Evolutionary conservation across 2,888 invertebrate species (phyloP).

Genomic region (Acanthosepion pharaonis): DNA sequence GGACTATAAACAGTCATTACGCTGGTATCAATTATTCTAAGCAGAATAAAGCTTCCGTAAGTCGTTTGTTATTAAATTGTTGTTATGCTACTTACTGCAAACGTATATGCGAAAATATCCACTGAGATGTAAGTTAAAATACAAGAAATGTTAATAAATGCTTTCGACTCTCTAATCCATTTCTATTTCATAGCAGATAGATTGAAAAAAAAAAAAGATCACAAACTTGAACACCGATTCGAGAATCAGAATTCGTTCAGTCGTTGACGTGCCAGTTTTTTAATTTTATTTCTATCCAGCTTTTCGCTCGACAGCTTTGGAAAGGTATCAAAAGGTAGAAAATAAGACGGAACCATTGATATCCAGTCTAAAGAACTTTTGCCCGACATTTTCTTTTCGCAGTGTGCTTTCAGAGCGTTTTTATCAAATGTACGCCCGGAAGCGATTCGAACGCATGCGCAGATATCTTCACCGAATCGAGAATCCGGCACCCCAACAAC

Average conservation of each 20-base stretch:
- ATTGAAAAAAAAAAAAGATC: no score
- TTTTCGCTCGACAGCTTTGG: background rate
- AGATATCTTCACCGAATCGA: background rate
- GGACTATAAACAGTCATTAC: no score
- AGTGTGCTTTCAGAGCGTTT: background rate
- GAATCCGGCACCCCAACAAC: constrained; percentile 17
- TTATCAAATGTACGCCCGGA: background rate
- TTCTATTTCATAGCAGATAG: no score
- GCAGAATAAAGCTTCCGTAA: no score
- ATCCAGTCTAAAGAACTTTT: background rate
- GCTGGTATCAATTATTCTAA: no score
- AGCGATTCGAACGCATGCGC: background rate
- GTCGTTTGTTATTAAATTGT: no score
- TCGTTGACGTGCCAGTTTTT: background rate
- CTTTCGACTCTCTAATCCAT: no score
- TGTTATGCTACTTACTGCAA: no score
- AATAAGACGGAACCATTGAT: background rate
- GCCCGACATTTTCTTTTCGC: background rate
- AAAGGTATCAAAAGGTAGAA: background rate
- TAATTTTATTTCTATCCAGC: background rate
- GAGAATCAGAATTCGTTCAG: background rate
- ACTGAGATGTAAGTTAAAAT: no score
- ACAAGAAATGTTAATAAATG: no score
- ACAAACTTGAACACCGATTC: background rate
- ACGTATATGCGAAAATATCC: no score